These are phyloP conservation scores for Dicerorhinus sumatrensis DNA, from an alignment of 2,113 vertebrate species.

Conservation along the genomic window DNA sequence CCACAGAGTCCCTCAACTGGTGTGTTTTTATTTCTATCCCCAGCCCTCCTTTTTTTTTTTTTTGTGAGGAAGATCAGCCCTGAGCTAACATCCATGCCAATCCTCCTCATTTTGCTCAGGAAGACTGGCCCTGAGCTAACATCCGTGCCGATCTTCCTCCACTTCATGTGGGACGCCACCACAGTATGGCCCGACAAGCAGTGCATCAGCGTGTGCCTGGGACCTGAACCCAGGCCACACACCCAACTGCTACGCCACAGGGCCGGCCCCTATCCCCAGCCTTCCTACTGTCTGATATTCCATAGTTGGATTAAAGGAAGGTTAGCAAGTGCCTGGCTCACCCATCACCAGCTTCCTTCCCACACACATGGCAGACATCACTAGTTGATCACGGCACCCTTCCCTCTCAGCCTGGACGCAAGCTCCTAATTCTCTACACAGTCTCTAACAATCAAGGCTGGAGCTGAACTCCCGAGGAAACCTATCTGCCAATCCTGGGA, in stretches of 20 bases:
- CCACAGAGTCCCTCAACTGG: too few species aligned
- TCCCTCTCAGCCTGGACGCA: not conserved
- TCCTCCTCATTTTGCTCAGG: too few species aligned
- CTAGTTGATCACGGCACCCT: fast-evolving
- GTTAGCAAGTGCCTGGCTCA: not conserved
- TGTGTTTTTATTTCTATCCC: not conserved
- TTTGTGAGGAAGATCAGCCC: too few species aligned
- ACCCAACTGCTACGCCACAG: too few species aligned
- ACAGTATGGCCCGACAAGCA: too few species aligned
- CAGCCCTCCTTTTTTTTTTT: not conserved
- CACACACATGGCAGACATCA: not conserved
- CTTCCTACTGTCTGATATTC: not conserved
- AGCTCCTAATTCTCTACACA: too few species aligned
- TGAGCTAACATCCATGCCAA: too few species aligned
- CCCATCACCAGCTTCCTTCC: not conserved
- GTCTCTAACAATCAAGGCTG: not conserved
- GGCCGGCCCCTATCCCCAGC: not conserved
- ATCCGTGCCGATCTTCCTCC: too few species aligned
- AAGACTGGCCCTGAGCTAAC: too few species aligned
- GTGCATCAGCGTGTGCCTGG: too few species aligned
- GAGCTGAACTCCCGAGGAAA: not conserved
- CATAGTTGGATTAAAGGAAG: not conserved
- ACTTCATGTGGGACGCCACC: too few species aligned
- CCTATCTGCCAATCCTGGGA: not conserved
- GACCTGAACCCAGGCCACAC: too few species aligned